These are phyloP conservation scores for Apamea monoglypha DNA, from an alignment of 2,888 invertebrate genomes.

Conservation along the genomic window DNA sequence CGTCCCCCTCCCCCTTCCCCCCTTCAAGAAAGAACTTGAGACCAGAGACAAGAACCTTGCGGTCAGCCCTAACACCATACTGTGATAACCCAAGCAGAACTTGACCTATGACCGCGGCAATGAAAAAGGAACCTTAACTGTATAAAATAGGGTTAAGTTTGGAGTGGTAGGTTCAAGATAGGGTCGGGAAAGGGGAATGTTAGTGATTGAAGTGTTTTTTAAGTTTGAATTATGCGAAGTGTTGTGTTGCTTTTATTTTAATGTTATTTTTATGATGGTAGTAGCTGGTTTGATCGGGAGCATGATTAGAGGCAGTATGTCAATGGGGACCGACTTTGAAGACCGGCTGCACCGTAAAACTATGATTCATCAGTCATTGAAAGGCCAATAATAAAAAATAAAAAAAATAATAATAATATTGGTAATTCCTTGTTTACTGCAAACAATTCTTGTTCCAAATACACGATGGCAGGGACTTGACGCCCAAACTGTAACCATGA, in stretches of 20 bases:
- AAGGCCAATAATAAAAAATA: no score
- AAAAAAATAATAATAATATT: no score
- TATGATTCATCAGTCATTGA: not conserved
- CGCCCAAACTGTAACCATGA: no score
- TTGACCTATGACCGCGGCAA: constrained; percentile 37
- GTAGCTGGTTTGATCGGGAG: not conserved
- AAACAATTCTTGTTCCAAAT: not conserved
- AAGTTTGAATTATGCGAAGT: constrained; percentile 58
- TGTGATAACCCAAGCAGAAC: constrained; percentile 71
- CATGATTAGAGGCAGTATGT: constrained; percentile 2
- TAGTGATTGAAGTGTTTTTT: constrained; percentile 41
- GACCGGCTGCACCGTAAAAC: not conserved
- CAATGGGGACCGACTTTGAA: not conserved
- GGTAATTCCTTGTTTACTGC: not conserved
- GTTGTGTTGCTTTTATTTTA: constrained; percentile 33
- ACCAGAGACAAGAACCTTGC: constrained; percentile 72
- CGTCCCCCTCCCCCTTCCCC: constrained; percentile 75
- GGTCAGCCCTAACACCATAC: constrained; percentile 72
- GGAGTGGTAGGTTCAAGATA: not conserved
- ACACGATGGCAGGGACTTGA: no score
- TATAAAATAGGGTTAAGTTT: constrained; percentile 13
- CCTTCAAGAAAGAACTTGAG: constrained; percentile 76
- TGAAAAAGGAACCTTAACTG: not conserved
- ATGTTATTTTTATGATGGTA: constrained; percentile 10
- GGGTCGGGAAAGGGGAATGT: constrained; percentile 40